Evolutionary conservation across 1,140 invertebrate genomes (phyloP), one percentile per base, ranked within the genome.

Genomic region (Zaprionus ghesquierei): DNA sequence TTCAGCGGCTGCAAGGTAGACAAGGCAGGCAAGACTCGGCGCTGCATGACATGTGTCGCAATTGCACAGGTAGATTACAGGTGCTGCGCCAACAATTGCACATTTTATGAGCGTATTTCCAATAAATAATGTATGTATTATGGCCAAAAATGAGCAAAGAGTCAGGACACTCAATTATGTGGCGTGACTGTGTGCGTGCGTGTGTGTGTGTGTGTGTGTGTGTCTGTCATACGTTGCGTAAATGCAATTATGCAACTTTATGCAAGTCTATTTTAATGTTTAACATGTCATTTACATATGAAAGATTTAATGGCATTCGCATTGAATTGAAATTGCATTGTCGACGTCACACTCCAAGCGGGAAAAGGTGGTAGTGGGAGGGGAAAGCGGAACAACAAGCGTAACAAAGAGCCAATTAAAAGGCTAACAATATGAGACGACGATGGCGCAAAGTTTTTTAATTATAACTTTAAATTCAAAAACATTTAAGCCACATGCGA

Each of bases 391-490:
- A 56, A 77, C 70, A 86, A 86, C 75, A 66, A 72, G 63, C 75
- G 79, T 87, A 89, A 87, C 82, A 87, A 79, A 89, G 79, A 74
- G 82, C 82, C 82, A 87, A 87, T 87, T 87, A 87, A 89, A 89
- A 77, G 82, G 79, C 79, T 82, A 87, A 87, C 84, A 89, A 76
- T 89, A 79, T 87, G 72, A n/a, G n/a, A n/a, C 61, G 61, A 33
- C 35, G 33, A 64, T 62, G 23, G 35, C 13, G 69, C 70, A 86
- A 87, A 87, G 82, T 87, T 87, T 87, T 86, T 87, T 87, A 87
- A 87, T 87, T 87, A 87, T 87, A 87, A 87, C 84, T 87, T 87
- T 87, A 87, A 87, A 87, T 89, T 87, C 82, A 82, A 87, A 87
- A 87, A 89, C 84, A 89, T 87, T 89, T 87, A 87, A 87, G 82